A percentile compares a stretch with the other conserved stretches of the same genome.
These are phyloP conservation scores for Antidorcas marsupialis DNA, from an alignment of 2,113 vertebrate species.

Conservation along the genomic window DNA sequence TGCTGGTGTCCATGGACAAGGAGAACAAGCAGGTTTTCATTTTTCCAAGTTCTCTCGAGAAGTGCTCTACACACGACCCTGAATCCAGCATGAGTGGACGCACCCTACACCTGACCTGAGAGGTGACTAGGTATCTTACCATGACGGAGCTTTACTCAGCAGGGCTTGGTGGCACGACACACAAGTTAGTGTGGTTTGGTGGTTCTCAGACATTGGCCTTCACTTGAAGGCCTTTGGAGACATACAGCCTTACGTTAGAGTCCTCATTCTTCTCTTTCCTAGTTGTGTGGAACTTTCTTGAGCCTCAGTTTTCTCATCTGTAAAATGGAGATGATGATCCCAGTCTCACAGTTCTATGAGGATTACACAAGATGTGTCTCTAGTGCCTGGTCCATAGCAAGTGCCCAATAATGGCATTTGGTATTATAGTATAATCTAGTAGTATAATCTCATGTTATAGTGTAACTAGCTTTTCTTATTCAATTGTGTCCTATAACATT, in stretches of 20 bases:
- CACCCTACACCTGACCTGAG: neutral
- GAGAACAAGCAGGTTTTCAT: slow-evolving; percentile 21
- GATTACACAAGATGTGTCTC: neutral
- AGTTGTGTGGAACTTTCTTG: neutral
- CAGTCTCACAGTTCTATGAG: neutral
- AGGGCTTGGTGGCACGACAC: neutral
- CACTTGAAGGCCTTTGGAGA: neutral
- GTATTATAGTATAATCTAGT: neutral
- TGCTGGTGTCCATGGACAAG: neutral
- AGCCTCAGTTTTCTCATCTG: slow-evolving; percentile 28
- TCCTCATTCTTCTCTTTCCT: neutral
- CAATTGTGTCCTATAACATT: neutral
- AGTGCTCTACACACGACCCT: neutral
- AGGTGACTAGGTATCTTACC: neutral
- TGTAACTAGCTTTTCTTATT: slow-evolving; percentile 15
- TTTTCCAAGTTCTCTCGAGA: slow-evolving; percentile 26
- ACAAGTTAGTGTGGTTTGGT: neutral
- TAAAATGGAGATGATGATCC: neutral
- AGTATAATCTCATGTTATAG: neutral
- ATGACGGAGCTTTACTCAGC: neutral
- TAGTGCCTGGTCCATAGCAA: neutral
- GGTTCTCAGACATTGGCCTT: neutral
- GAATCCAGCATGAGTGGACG: neutral
- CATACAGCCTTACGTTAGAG: neutral
- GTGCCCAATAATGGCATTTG: neutral